phyloP scores from a whole-genome alignment of 2,888 invertebrate species.

The Vesta saturnalis region DNA sequence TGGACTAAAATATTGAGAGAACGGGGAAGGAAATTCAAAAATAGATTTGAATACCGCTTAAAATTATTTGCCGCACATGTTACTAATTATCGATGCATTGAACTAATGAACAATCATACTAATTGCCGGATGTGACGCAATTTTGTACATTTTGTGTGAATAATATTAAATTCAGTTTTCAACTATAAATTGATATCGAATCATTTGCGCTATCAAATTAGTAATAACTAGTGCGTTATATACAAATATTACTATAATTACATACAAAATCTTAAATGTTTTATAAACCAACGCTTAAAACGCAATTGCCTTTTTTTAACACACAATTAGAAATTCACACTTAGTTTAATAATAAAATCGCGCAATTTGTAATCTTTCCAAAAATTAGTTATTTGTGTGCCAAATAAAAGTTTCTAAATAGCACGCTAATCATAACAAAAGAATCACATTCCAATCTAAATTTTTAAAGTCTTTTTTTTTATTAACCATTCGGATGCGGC shows the following conservation, averaged over 20 bases:
- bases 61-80: conserved; percentile 45
- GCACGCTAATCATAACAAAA: conserved; percentile 6
- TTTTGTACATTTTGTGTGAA: conserved; percentile 50
- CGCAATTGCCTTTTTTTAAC: conserved; percentile 1
- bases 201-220: conserved; percentile 43
- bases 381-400: conserved; percentile 11
- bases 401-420: conserved; percentile 19
- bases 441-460: conserved; percentile 2
- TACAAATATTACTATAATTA: conserved; percentile 24
- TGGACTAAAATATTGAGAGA: conserved; percentile 33
- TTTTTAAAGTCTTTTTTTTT: background rate
- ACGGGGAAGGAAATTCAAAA: conserved; percentile 17
- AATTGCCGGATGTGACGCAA: conserved; percentile 59
- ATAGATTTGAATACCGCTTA: conserved; percentile 28
- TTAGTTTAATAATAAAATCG: conserved; percentile 18
- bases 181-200: conserved; percentile 45
- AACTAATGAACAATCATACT: conserved; percentile 57
- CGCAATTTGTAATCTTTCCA: conserved; percentile 15
- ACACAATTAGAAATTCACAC: background rate
- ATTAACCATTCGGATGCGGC: no score
- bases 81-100: conserved; percentile 59
- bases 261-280: conserved; percentile 5
- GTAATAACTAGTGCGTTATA: conserved; percentile 47
- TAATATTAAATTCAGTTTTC: conserved; percentile 49
- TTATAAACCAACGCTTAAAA: conserved; percentile 1